Conservation (phyloP, 2,113 vertebrate species). For the Psettodes erumei region DNA sequence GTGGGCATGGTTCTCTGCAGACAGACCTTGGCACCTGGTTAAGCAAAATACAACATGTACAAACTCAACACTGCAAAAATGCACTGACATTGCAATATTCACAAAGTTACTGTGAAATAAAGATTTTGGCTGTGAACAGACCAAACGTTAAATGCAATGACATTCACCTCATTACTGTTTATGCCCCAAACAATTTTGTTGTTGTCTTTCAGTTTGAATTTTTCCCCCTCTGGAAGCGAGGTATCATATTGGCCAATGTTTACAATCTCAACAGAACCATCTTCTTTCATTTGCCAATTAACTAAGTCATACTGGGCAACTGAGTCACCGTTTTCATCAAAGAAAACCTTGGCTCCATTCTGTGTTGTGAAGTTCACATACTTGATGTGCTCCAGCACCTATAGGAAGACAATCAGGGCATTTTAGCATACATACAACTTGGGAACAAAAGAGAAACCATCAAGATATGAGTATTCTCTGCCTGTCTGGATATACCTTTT, state of each 20-base stretch:
- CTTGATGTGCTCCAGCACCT: constrained; percentile 78
- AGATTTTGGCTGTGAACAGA: neutral
- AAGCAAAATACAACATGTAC: neutral
- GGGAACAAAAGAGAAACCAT: neutral
- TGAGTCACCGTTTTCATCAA: constrained; percentile 81
- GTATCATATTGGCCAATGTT: constrained; percentile 72
- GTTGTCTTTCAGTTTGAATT: constrained; percentile 56
- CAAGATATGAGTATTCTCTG: neutral
- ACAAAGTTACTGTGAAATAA: neutral
- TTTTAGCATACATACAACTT: neutral
- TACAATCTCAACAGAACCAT: constrained; percentile 66
- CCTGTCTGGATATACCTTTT: neutral
- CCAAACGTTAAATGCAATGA: neutral
- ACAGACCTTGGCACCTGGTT: constrained; percentile 74
- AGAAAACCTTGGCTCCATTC: constrained; percentile 72
- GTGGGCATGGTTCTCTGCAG: constrained; percentile 76
- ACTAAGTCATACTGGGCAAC: constrained; percentile 80
- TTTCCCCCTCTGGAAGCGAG: constrained; percentile 54
- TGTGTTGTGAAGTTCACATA: constrained; percentile 75
- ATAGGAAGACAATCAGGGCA: neutral
- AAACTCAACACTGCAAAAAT: neutral
- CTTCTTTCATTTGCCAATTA: constrained; percentile 77
- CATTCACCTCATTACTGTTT: constrained; percentile 52
- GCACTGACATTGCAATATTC: neutral
- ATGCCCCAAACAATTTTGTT: constrained; percentile 67